Conservation (phyloP, 1,140 invertebrate species). For the Bombus pascuorum region DNA sequence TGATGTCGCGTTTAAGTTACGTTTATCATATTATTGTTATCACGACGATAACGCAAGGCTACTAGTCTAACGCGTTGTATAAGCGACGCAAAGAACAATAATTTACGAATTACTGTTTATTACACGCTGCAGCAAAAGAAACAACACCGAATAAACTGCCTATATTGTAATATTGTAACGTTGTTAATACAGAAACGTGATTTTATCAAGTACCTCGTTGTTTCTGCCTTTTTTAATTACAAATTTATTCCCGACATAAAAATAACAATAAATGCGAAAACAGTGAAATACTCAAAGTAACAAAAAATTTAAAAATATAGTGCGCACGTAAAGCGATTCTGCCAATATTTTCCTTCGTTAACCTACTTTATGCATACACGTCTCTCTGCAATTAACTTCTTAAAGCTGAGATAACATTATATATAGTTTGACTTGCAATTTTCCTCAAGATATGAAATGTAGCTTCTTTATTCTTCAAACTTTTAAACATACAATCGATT, state of each 20-base stretch:
- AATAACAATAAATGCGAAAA: not conserved
- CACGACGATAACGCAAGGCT: slow-evolving; percentile 15
- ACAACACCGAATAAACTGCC: slow-evolving; percentile 51
- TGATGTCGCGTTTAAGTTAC: not conserved
- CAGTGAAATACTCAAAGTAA: not conserved
- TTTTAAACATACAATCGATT: not conserved
- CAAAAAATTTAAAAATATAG: not conserved
- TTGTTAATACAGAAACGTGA: slow-evolving; percentile 68
- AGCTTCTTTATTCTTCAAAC: not conserved
- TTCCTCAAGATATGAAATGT: not conserved
- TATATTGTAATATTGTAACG: slow-evolving; percentile 60
- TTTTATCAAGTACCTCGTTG: slow-evolving; percentile 43
- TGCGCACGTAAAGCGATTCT: not conserved
- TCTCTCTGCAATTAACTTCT: not conserved
- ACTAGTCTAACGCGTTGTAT: slow-evolving; percentile 29
- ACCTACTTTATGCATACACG: slow-evolving; percentile 1
- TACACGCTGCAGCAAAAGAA: slow-evolving; percentile 3
- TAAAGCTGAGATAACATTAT: not conserved
- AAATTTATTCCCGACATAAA: not conserved
- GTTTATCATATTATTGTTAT: slow-evolving; percentile 16
- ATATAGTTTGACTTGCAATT: not conserved
- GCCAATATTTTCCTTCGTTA: slow-evolving; percentile 21
- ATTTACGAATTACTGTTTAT: slow-evolving; percentile 21
- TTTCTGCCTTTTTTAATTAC: not conserved
- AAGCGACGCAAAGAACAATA: slow-evolving; percentile 35